Base-by-base conservation (phyloP, 2,888 invertebrate species). In the Drosophila sordidapex region DNA sequence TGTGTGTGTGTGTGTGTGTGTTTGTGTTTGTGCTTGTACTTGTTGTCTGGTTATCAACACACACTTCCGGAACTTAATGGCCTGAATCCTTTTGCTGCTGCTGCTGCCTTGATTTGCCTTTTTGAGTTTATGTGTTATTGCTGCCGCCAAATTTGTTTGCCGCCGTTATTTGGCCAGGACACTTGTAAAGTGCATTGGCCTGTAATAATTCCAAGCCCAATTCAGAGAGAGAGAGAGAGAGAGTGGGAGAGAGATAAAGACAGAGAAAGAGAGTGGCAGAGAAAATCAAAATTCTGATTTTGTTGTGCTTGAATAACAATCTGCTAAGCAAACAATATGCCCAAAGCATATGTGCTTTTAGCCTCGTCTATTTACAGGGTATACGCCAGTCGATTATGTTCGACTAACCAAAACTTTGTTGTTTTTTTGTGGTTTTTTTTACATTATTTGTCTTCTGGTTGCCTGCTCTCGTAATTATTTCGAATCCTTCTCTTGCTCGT, bases 51-150 rank as follows among this genome's bases (percentile, higher is more conserved):
- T 90, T 86, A 85, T 86, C 85, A 87, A 85, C 88, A 74, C 74
- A 70, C 74, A 79, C 80, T 91, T 92, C 92, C 92, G 92, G 91
- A 89, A 93, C 90, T 92, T 92, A 92, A 92, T 92, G 92, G 92
- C 82, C 92, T 92, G 92, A 92, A 92, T 92, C 93, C 92, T 92
- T 92, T 92, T 88, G 75, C 61, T 74, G 62, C 76, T 75, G 59
- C 75, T 75, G 65, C 71, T 70, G 74, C 66, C 74, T 79, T 79
- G 75, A 74, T 75, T 76, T 76, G 79, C 59, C 73, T 71, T 65
- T 74, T 59, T 33, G 57, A 66, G 43, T 72, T 68, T 35, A 46
- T 60, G 33, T 53, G 53, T 35, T 29, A 40, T 64, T 49, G 15
- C 29, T 62, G 51, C 63, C 38, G 58, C 46, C 60, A 21, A 35